Conservation (phyloP, 37 sponge, comb jelly and placozoan genomes). For the Hormiphora californensis region DNA sequence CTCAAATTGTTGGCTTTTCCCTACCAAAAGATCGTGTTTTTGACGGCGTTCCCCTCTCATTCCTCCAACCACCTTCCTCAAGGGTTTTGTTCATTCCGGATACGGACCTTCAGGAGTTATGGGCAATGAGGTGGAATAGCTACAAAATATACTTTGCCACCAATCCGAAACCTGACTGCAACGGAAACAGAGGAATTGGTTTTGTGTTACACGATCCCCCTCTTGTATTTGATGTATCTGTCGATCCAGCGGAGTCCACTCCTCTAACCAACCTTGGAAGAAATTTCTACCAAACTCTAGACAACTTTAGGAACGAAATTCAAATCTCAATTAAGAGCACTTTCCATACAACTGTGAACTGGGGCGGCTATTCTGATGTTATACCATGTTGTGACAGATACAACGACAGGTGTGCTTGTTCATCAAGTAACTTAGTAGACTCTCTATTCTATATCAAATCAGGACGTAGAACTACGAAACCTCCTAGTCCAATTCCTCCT, state of each 20-base stretch:
- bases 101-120: background rate
- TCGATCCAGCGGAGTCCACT: background rate
- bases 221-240: slow-evolving; percentile 42
- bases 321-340: background rate
- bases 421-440: no score
- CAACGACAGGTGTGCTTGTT: slow-evolving; percentile 34
- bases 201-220: slow-evolving; percentile 51
- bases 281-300: no score
- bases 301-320: background rate
- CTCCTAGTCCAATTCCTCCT: no score
- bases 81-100: slow-evolving; percentile 23
- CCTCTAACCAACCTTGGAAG: no score
- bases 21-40: slow-evolving; percentile 40
- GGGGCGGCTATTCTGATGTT: background rate
- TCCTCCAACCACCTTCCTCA: background rate
- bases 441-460: no score
- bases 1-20: background rate
- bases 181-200: slow-evolving; percentile 9
- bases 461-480: no score
- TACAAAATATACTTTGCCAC: slow-evolving; percentile 53
- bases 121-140: background rate
- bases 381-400: slow-evolving; percentile 37
- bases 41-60: slow-evolving; percentile 42
- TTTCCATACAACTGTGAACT: slow-evolving; percentile 4
- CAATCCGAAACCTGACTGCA: background rate